These are phyloP conservation scores for Agrochola lychnidis DNA, from an alignment of 2,888 invertebrate species.

Conservation along the genomic window DNA sequence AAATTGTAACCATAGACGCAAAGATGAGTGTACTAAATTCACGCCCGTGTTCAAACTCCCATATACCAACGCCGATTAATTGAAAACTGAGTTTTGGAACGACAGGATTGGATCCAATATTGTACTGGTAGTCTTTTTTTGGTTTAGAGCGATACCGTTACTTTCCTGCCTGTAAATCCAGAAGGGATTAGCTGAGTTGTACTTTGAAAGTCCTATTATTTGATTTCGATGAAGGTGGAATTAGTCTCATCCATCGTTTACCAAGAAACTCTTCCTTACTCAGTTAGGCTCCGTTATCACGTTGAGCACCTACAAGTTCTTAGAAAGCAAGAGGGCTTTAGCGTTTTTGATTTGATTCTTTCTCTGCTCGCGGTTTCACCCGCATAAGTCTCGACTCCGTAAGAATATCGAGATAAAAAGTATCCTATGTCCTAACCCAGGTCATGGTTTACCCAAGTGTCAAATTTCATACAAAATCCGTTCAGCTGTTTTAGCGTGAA, in stretches of 20 bases:
- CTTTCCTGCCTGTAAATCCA: background rate
- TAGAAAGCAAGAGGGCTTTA: background rate
- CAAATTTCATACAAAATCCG: too few relatives aligned
- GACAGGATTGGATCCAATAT: constrained; percentile 22
- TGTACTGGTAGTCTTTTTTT: constrained; percentile 13
- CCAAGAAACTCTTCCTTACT: background rate
- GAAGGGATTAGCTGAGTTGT: background rate
- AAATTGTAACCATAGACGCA: background rate
- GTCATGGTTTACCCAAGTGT: too few relatives aligned
- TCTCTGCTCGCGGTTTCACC: too few relatives aligned
- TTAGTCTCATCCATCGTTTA: background rate
- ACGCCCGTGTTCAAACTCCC: background rate
- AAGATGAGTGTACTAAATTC: constrained; percentile 24
- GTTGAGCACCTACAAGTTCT: background rate
- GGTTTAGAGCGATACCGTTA: background rate
- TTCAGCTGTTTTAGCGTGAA: too few relatives aligned
- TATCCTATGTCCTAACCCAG: too few relatives aligned
- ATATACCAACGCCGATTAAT: constrained; percentile 31
- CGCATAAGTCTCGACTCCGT: too few relatives aligned
- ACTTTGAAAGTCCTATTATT: too few relatives aligned
- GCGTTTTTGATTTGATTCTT: background rate
- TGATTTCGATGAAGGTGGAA: background rate
- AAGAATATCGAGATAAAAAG: too few relatives aligned
- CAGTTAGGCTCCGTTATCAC: too few relatives aligned
- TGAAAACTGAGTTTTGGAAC: constrained; percentile 26